Evolutionary conservation across 2,888 invertebrate species (phyloP), one percentile per base, ranked within the genome.

Genomic region (Crioceris asparagi): DNA sequence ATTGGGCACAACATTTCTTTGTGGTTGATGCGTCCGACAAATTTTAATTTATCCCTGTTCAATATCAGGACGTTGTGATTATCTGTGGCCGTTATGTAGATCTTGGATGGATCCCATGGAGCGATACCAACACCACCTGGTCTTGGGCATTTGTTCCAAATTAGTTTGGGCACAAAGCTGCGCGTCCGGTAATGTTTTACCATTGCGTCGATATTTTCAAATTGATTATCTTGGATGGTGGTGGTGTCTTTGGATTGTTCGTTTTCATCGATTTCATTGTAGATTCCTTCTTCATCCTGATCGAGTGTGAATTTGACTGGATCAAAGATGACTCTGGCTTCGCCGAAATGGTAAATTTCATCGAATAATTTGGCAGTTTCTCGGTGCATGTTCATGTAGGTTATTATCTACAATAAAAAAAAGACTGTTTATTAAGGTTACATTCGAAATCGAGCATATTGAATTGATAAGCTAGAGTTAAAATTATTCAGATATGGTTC

Each of bases 61-160:
- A 62, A 38, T 18, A 61, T 55, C 1, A 60, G 40, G 17, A 62
- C 52, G 8, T 47, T 44, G 36, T 54, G 51, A 7, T 47, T 54
- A 32, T 59, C 59, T 4, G 58, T 75, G 49, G 81, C 81, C 46
- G 80, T 75, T 2, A 80, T 75, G 47, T 77, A 79, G 29, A 83
- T 69, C 52, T 72, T 71, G 32, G 73, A 68, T 35, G 73, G 71
- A 44, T 67, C 68, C 70, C 77, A 78, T 0, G 76, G 76, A 19
- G 79, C 70, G 8, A 78, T 64, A 1, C 74, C 75, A 0, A 85
- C 63, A 1, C 83, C 83, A 15, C 77, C 71, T 0, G 83, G 83
- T 49, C 82, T 67, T 1, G 74, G 69, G 29, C 70, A 67, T 57
- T 73, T 69, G 25, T 67, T 65, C 72, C 73, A 70, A 16, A 70